phyloP scores from a whole-genome alignment of 2,888 invertebrate species.

The Neoitamus cyanurus region DNA sequence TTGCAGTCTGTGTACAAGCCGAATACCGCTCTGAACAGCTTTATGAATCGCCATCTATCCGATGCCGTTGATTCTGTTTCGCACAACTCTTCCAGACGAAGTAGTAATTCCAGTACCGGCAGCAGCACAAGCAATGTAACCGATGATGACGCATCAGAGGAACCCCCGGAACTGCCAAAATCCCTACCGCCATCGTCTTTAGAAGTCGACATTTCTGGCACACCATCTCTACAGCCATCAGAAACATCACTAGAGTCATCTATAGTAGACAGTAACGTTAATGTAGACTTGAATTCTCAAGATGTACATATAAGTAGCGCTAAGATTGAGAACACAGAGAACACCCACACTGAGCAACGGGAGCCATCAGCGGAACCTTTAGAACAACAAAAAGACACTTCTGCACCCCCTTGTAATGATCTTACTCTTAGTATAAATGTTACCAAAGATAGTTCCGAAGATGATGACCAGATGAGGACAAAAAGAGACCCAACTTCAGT shows the following conservation, averaged over 20 bases:
- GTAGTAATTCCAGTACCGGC: background rate
- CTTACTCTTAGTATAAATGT: slow-evolving; percentile 57
- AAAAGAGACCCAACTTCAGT: slow-evolving; percentile 47
- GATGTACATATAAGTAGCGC: background rate
- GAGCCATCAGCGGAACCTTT: background rate
- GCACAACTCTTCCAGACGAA: slow-evolving; percentile 39
- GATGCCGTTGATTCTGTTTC: background rate
- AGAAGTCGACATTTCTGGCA: slow-evolving; percentile 4
- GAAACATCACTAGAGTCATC: background rate
- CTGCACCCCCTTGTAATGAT: slow-evolving; percentile 48
- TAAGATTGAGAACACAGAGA: background rate
- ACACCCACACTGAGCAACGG: background rate
- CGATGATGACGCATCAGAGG: background rate
- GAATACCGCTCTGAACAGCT: slow-evolving; percentile 56
- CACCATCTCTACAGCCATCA: background rate
- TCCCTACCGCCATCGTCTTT: slow-evolving; percentile 55
- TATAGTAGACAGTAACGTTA: background rate
- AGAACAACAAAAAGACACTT: background rate
- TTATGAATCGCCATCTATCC: slow-evolving; percentile 53
- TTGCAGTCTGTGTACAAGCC: slow-evolving; percentile 51
- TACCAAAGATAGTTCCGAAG: slow-evolving; percentile 60
- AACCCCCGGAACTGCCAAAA: slow-evolving; percentile 57
- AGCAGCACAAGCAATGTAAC: slow-evolving; percentile 23
- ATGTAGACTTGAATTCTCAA: slow-evolving; percentile 19
- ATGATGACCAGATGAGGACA: slow-evolving; percentile 57